Percentiles rank a stretch among this genome's conserved stretches.
Conservation (phyloP, 2,113 vertebrate species). For the Chamaetylas fuelleborni region DNA sequence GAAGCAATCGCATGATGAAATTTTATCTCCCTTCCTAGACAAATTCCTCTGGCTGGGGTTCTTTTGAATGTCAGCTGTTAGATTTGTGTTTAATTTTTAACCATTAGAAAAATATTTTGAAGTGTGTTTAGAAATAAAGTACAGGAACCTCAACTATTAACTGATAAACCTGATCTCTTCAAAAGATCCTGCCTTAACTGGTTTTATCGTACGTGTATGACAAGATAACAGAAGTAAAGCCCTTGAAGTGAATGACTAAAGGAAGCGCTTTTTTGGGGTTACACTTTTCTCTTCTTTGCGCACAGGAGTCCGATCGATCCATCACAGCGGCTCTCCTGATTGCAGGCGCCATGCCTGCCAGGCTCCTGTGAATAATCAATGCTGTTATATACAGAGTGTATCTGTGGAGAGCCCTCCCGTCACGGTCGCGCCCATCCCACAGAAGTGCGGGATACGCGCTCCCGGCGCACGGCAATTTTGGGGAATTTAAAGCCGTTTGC, state of each 20-base stretch:
- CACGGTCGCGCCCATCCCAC: accelerated
- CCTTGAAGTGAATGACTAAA: background rate
- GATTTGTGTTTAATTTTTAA: conserved; percentile 78
- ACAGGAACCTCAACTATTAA: background rate
- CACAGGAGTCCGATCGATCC: background rate
- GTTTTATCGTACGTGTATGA: conserved; percentile 12
- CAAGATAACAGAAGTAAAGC: background rate
- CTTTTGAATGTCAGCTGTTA: background rate
- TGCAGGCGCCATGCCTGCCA: accelerated
- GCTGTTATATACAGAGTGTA: accelerated
- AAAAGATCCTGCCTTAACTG: background rate
- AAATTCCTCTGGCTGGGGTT: background rate
- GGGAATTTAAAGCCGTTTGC: background rate
- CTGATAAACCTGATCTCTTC: background rate
- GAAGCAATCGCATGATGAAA: conserved; percentile 63
- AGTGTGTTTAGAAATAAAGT: conserved; percentile 22
- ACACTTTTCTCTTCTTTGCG: background rate
- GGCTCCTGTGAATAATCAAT: accelerated
- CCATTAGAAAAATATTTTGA: conserved; percentile 69
- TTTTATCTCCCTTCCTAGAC: background rate
- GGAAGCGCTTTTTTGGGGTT: background rate
- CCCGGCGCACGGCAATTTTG: accelerated
- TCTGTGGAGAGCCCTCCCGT: accelerated
- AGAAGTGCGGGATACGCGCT: accelerated
- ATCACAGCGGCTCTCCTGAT: accelerated